phyloP scores from a whole-genome alignment of 1,140 invertebrate species.

The Geopemphigus sp. region DNA sequence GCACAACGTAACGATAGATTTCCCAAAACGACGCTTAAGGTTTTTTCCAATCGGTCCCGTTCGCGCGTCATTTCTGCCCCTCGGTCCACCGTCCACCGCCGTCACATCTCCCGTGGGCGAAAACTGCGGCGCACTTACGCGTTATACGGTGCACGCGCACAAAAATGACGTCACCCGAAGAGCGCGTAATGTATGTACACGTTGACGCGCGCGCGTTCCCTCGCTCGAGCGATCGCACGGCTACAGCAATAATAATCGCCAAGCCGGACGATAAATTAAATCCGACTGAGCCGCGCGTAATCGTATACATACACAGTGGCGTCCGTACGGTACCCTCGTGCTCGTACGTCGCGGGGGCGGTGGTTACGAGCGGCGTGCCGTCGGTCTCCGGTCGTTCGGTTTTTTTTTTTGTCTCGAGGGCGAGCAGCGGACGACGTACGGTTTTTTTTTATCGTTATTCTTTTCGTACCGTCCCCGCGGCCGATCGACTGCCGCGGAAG shows the following conservation, averaged over 20 bases:
- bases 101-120: neutral
- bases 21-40: constrained; percentile 34
- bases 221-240: neutral
- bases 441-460: neutral
- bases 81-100: neutral
- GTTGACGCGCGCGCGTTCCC: neutral
- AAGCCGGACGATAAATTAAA: constrained; percentile 49
- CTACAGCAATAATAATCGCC: constrained; percentile 34
- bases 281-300: constrained; percentile 43
- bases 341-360: neutral
- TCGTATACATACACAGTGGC: constrained; percentile 16
- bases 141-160: neutral
- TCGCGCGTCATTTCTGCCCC: neutral
- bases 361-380: constrained; percentile 5
- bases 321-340: neutral
- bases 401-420: constrained; percentile 9
- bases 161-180: constrained; percentile 37
- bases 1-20: constrained; percentile 24
- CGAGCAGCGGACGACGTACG: constrained; percentile 12
- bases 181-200: neutral
- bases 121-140: constrained; percentile 2
- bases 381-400: constrained; percentile 22
- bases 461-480: neutral
- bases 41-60: too few relatives aligned
- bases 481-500: neutral